Percentiles rank a stretch among this genome's conserved stretches.
These are phyloP conservation scores for Enteromius afrohamiltoni DNA, from an alignment of 2,797 vertebrate genomes.

Conservation along the genomic window DNA sequence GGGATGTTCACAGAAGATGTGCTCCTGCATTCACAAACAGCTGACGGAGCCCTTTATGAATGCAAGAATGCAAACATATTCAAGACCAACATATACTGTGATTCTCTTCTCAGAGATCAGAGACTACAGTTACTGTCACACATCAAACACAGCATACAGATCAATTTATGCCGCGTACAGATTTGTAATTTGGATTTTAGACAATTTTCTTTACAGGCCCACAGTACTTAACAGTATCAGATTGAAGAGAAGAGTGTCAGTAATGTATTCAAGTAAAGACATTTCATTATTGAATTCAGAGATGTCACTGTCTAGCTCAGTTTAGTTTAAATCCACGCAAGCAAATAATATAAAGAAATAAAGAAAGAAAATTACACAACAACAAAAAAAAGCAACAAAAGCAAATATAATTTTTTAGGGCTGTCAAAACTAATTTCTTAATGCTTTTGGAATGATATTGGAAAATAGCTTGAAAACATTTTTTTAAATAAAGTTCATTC, in stretches of 20 bases:
- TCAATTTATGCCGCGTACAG: no score
- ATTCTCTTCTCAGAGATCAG: not conserved
- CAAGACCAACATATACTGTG: not conserved
- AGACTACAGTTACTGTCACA: not conserved
- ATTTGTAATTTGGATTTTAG: no score
- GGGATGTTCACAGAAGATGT: conserved; percentile 1
- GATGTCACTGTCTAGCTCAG: no score
- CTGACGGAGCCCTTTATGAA: not conserved
- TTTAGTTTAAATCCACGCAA: no score
- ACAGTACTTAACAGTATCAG: no score
- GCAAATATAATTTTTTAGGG: not conserved
- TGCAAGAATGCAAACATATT: not conserved
- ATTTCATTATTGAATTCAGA: no score
- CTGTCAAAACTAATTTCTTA: not conserved
- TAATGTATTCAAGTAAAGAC: no score
- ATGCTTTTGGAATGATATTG: not conserved
- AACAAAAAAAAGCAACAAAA: no score
- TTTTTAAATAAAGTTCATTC: not conserved
- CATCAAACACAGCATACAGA: not conserved
- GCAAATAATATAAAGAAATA: no score
- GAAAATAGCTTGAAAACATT: not conserved
- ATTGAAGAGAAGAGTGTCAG: no score
- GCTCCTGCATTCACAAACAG: conserved; percentile 3
- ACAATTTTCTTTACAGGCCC: no score
- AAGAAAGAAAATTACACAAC: no score